Evolutionary conservation across 2,888 invertebrate genomes (phyloP), one percentile per base, ranked within the genome.

Genomic region (Aporophyla nigra): DNA sequence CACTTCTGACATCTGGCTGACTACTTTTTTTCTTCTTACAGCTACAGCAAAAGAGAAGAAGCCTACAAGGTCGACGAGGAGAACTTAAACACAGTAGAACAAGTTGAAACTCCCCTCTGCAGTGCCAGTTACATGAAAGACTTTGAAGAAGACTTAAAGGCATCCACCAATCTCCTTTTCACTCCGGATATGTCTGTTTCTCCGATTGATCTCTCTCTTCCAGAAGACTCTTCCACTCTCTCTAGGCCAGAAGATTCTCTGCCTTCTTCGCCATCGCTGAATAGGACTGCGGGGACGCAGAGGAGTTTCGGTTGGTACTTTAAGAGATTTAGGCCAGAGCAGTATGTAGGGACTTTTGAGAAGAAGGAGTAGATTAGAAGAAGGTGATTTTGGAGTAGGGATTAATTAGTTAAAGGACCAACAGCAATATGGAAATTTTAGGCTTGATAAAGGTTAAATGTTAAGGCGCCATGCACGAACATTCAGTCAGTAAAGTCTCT

Each of bases 101-200:
- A 97, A 86, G 97, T 98, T 0, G 97, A 97, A 49, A 98, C 98
- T 0, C 98, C 98, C 0, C 97, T 98, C 2, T 98, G 98, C 93
- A 98, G 98, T 86, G 98, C 98, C 0, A 97, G 97, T 82, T 97
- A 98, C 61, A 96, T 98, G 19, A 95, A 95, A 62, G 92, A 92
- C 24, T 91, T 96, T 66, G 93, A 95, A 77, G 93, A 91, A 43
- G 95, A 95, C 87, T 90, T 96, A 65, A 94, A 95, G 61, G 89
- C 90, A 0, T 93, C 94, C n/a, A 89, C 91, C 43, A 91, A 92
- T 49, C 79, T 93, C 21, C 86, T 93, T 5, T 91, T 91, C 0
- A 89, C 93, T 2, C 93, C 93, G 0, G 91, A 93, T 59, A 80
- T 91, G 71, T 92, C 93, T 4, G 73, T 91, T 21, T 90, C 94